Conservation (phyloP, 2,888 invertebrate genomes). For the Horisme vitalbata region DNA sequence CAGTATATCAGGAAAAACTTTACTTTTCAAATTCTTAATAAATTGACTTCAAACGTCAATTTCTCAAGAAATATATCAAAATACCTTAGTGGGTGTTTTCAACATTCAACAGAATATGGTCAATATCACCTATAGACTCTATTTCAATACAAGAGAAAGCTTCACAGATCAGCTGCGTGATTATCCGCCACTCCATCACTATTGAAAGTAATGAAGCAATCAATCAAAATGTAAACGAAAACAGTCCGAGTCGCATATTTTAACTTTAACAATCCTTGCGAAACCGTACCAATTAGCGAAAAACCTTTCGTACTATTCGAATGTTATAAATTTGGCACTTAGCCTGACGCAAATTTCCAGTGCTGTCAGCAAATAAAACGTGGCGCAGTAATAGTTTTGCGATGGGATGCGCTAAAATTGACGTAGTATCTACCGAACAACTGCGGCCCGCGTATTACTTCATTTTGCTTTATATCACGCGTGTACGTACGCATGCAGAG, state of each 20-base stretch:
- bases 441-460: too few relatives aligned
- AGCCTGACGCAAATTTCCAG: slow-evolving; percentile 80
- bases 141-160: slow-evolving; percentile 12
- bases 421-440: slow-evolving; percentile 50
- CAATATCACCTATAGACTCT: neutral
- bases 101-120: too few relatives aligned
- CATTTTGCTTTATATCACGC: too few relatives aligned
- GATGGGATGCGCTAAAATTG: slow-evolving; percentile 66
- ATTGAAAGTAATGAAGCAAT: slow-evolving; percentile 67
- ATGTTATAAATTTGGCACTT: slow-evolving; percentile 82
- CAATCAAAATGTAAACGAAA: slow-evolving; percentile 79
- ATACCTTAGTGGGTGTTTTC: too few relatives aligned
- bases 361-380: slow-evolving; percentile 76
- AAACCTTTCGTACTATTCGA: slow-evolving; percentile 73
- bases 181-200: slow-evolving; percentile 38
- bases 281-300: slow-evolving; percentile 78
- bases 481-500: too few relatives aligned
- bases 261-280: slow-evolving; percentile 81
- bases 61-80: too few relatives aligned
- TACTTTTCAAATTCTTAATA: too few relatives aligned
- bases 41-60: too few relatives aligned
- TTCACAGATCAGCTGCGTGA: slow-evolving; percentile 16
- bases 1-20: too few relatives aligned
- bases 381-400: slow-evolving; percentile 73
- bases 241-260: slow-evolving; percentile 79